Evolutionary conservation across 2,888 invertebrate genomes (phyloP).

Genomic region (Diarsia brunnea): DNA sequence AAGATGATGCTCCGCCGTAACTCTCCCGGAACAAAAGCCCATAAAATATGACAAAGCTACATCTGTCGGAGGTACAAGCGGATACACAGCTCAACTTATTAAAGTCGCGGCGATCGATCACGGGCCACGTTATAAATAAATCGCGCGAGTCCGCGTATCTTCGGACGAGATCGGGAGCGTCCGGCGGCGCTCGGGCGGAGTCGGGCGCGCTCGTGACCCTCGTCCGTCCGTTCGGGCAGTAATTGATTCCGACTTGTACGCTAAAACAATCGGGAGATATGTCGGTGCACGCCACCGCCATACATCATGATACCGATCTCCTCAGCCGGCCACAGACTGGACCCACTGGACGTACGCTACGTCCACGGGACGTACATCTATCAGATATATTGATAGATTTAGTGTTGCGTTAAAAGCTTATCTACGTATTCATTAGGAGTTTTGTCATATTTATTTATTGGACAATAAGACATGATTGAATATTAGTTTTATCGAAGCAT

Average conservation of each 20-base stretch:
- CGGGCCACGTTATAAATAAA: constrained; percentile 57
- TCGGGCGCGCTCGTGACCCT: constrained; percentile 61
- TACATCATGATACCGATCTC: constrained; percentile 67
- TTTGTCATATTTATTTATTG: constrained; percentile 64
- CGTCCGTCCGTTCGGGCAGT: constrained; percentile 57
- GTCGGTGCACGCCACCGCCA: constrained; percentile 61
- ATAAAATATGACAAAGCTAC: constrained; percentile 45
- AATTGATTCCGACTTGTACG: constrained; percentile 70
- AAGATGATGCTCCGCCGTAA: constrained; percentile 20
- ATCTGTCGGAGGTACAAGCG: constrained; percentile 43
- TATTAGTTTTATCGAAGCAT: constrained; percentile 55
- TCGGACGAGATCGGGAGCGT: constrained; percentile 55
- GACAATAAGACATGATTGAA: constrained; percentile 56
- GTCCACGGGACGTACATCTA: constrained; percentile 4
- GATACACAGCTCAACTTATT: constrained; percentile 56
- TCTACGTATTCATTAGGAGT: constrained; percentile 57
- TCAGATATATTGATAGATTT: constrained; percentile 63
- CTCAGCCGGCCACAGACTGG: constrained; percentile 2
- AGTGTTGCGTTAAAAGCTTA: constrained; percentile 60
- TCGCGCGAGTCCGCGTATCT: constrained; percentile 55
- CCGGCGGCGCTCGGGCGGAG: constrained; percentile 47
- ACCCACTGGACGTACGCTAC: neutral
- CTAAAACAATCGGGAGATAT: constrained; percentile 69
- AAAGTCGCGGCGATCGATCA: constrained; percentile 53
- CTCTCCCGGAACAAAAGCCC: constrained; percentile 37